Evolutionary conservation across 2,888 invertebrate species (phyloP).

Genomic region (Acholoe squamosa): DNA sequence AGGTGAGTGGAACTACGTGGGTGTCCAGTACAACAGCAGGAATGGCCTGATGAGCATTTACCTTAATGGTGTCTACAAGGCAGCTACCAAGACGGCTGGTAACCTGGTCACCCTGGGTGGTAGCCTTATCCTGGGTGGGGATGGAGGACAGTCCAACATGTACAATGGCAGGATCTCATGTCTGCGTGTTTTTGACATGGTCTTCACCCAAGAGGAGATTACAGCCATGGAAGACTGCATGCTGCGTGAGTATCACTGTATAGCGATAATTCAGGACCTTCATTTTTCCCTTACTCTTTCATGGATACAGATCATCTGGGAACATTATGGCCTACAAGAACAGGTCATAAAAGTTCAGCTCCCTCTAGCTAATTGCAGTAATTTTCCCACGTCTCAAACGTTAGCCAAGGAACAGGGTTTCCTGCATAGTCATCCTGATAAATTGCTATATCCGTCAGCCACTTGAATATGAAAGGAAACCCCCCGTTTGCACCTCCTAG

Average conservation of each 20-base stretch:
- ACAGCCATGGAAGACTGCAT: constrained; percentile 18
- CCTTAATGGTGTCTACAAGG: constrained; percentile 6
- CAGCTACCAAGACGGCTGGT: neutral
- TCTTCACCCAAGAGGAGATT: constrained; percentile 52
- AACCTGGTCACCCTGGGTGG: constrained; percentile 59
- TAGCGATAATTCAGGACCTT: too few species aligned
- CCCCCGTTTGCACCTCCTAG: too few species aligned
- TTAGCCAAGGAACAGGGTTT: too few species aligned
- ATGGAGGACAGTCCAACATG: constrained; percentile 32
- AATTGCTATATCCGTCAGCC: too few species aligned
- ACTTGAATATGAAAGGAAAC: too few species aligned
- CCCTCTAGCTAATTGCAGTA: too few species aligned
- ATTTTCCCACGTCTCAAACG: too few species aligned
- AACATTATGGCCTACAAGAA: too few species aligned
- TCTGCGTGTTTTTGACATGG: constrained; percentile 48
- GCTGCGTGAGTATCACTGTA: constrained; percentile 60
- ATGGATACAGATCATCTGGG: too few species aligned
- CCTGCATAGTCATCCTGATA: too few species aligned
- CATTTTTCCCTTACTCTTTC: too few species aligned
- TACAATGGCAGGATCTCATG: constrained; percentile 62
- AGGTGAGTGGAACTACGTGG: constrained; percentile 62
- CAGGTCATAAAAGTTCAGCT: too few species aligned
- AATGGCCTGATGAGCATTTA: constrained; percentile 36
- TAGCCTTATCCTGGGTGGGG: constrained; percentile 61
- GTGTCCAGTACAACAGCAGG: constrained; percentile 51